phyloP scores from a whole-genome alignment of 2,113 vertebrate species.

The Picathartes gymnocephalus region DNA sequence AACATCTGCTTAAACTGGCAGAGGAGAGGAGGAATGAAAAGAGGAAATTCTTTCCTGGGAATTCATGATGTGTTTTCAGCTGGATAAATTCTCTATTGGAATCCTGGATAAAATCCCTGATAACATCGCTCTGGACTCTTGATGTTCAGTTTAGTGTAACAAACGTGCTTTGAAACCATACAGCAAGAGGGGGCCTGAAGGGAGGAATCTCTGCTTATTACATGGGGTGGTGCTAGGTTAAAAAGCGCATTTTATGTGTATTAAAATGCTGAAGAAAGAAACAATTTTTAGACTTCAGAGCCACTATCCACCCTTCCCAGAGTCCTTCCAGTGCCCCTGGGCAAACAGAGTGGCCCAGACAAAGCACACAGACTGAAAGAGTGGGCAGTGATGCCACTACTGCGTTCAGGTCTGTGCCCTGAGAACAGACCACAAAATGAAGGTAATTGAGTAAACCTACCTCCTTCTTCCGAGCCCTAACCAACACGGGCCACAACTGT shows the following conservation, averaged over 20 bases:
- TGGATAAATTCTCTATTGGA: neutral
- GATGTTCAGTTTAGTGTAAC: neutral
- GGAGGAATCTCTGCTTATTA: neutral
- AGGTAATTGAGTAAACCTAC: neutral
- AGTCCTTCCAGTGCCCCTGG: neutral
- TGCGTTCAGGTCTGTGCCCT: neutral
- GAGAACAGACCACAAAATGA: neutral
- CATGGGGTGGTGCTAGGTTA: neutral
- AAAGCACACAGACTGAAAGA: neutral
- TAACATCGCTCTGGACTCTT: neutral
- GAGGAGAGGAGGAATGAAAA: neutral
- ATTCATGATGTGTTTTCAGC: neutral
- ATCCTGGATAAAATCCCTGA: neutral
- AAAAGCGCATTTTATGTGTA: neutral
- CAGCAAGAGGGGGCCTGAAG: neutral
- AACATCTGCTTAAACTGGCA: neutral
- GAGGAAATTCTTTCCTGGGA: neutral
- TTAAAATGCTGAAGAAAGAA: neutral
- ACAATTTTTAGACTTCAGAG: neutral
- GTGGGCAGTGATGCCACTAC: neutral
- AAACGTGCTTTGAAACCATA: neutral
- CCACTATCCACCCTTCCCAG: neutral
- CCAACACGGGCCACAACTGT: rapidly evolving
- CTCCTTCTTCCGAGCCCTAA: neutral
- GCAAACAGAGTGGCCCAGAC: neutral